A percentile compares a stretch with the other conserved stretches of the same genome.
Conservation (phyloP, 2,888 invertebrate species). For the Agrochola lota region DNA sequence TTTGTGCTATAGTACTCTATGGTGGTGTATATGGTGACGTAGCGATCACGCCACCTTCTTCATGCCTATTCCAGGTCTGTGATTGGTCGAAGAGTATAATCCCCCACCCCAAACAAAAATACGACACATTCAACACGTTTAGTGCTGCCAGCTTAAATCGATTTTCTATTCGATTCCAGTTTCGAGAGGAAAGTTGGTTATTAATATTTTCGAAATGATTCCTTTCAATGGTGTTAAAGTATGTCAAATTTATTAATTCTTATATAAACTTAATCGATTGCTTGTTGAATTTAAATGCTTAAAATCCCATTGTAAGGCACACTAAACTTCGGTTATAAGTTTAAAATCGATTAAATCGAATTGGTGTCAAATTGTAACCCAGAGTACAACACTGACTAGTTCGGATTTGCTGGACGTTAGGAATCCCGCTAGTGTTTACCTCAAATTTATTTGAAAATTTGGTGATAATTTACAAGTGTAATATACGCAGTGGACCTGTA, state of each 20-base stretch:
- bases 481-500: slow-evolving; percentile 73
- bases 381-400: slow-evolving; percentile 69
- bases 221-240: neutral
- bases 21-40: slow-evolving; percentile 79
- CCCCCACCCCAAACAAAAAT: slow-evolving; percentile 80
- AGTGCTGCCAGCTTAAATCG: slow-evolving; percentile 70
- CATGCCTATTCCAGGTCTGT: slow-evolving; percentile 75
- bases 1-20: slow-evolving; percentile 56
- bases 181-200: neutral
- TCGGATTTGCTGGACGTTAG: slow-evolving; percentile 77
- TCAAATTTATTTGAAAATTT: slow-evolving; percentile 83
- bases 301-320: neutral
- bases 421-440: slow-evolving; percentile 84
- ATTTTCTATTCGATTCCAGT: slow-evolving; percentile 45
- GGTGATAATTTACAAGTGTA: slow-evolving; percentile 88
- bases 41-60: slow-evolving; percentile 89
- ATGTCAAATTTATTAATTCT: fast-evolving
- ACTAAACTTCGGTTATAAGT: slow-evolving; percentile 1
- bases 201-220: neutral
- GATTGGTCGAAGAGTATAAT: slow-evolving; percentile 78
- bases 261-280: neutral
- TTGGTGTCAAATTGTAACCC: slow-evolving; percentile 56
- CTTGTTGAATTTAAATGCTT: neutral
- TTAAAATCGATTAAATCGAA: slow-evolving; percentile 38
- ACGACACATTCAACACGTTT: slow-evolving; percentile 83